Evolutionary conservation across 2,797 vertebrate species (phyloP).

Genomic region (Pseudotriccus pelzelni): DNA sequence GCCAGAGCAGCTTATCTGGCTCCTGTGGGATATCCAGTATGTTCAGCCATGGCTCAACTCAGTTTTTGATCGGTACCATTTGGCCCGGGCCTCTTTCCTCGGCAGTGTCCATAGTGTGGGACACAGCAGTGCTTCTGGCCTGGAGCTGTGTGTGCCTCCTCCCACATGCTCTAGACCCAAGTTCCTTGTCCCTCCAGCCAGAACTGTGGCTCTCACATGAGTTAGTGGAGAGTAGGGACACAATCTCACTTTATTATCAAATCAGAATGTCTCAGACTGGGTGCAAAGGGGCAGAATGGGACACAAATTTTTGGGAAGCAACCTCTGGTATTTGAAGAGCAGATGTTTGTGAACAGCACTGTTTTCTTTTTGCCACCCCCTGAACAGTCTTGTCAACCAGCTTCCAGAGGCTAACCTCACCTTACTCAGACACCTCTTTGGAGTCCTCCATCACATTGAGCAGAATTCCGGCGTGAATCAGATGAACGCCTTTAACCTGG

Average conservation of each 20-base stretch:
- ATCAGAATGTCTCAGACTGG: not conserved
- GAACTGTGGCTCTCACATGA: not conserved
- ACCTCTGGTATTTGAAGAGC: not conserved
- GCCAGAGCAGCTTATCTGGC: not conserved
- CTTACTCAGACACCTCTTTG: conserved; percentile 79
- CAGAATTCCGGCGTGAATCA: conserved; percentile 77
- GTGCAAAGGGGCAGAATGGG: not conserved
- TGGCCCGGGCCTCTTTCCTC: not conserved
- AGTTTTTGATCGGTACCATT: not conserved
- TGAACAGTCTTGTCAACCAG: conserved; percentile 72
- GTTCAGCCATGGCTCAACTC: not conserved
- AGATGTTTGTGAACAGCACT: not conserved
- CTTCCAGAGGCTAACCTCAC: conserved; percentile 77
- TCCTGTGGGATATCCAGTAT: not conserved
- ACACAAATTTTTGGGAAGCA: not conserved
- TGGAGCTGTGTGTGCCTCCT: not conserved
- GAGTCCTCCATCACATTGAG: conserved; percentile 78
- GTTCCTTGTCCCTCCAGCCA: not conserved
- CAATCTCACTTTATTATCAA: not conserved
- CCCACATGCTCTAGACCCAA: rapidly evolving
- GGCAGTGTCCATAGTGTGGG: rapidly evolving
- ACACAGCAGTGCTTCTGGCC: not conserved
- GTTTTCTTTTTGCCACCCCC: not conserved
- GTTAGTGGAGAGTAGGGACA: not conserved
- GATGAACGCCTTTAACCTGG: conserved; percentile 82